Conservation (phyloP, 2,888 invertebrate genomes). For the Hymenopus coronatus region DNA sequence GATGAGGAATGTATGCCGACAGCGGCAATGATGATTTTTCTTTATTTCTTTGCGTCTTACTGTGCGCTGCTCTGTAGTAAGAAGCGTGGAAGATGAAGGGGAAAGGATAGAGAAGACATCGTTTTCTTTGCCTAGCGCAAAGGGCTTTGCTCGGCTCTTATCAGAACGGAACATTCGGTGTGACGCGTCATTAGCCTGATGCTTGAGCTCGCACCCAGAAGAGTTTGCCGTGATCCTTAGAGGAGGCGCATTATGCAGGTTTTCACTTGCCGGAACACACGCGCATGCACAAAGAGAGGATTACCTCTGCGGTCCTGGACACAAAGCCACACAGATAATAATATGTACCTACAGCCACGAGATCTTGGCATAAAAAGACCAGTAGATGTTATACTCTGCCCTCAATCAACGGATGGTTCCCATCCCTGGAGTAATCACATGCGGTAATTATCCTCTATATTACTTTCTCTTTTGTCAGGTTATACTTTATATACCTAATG, state of each 20-base stretch:
- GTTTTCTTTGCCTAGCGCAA: not conserved
- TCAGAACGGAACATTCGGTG: conserved; percentile 27
- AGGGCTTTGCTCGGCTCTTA: conserved; percentile 17
- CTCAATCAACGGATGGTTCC: not conserved
- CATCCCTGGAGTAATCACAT: not conserved
- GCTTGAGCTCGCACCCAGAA: not conserved
- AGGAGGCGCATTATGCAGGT: not conserved
- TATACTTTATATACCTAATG: not conserved
- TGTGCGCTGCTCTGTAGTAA: not conserved
- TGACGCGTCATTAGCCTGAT: conserved; percentile 30
- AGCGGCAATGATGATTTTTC: not conserved
- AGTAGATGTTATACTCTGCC: not conserved
- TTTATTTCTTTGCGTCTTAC: not conserved
- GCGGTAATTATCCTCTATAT: not conserved
- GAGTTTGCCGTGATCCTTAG: not conserved
- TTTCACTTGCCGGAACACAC: not conserved
- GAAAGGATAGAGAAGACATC: conserved; percentile 11
- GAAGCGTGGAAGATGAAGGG: not conserved
- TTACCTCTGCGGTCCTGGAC: not conserved
- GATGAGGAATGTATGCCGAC: not conserved
- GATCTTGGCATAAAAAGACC: not conserved
- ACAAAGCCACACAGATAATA: not conserved
- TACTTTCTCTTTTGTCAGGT: not conserved
- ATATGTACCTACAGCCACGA: not conserved
- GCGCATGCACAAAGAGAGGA: not conserved